Base-by-base conservation (phyloP, 2,797 vertebrate species). In the Astyanax mexicanus region DNA sequence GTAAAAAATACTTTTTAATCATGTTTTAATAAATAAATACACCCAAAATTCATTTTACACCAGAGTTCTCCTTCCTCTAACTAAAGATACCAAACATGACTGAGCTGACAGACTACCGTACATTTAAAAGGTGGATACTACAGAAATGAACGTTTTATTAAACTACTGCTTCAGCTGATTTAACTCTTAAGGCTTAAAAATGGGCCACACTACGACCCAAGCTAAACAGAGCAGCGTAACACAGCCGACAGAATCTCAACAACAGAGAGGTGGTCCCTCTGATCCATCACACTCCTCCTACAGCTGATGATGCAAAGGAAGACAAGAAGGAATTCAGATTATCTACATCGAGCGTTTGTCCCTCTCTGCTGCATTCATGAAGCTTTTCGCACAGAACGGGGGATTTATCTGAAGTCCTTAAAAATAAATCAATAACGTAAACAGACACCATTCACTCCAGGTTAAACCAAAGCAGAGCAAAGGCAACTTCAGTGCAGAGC, bases 161-260 rank as follows among this genome's bases (percentile, higher is more conserved):
- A 52, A 12, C 23, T 23, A 25, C 23, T 13, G 3, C 51, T 67
- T 80, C 81, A 78, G 87, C 78, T 75, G 40, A 12, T 52, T n/a
- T n/a, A n/a, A n/a, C n/a, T 88, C 80, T 93, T 92, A 92, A 92
- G 91, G 91, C 92, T 91, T 84, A 29, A 69, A 84, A 90, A 91
- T 83, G 85, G 84, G 78, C 82, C 81, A 2, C 81, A 80, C 67
- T 83, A 71, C 80, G 80, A 81, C 9, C 4, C n/a, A n/a, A 44
- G 60, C 77, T 73, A 81, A 86, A 88, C 84, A 79, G 77, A 91
- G 88, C 88, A 89, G 88, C 84, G 49, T 12, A 58, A 60, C 51
- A 52, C 4, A 4, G 12, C 4, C 6, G 60, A 49, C 21, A 52
- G 52, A 27, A 21, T 3, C 49, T 49, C 6, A 7, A 21, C 19